phyloP scores from a whole-genome alignment of 2,797 vertebrate genomes.

The Bufotes viridis region DNA sequence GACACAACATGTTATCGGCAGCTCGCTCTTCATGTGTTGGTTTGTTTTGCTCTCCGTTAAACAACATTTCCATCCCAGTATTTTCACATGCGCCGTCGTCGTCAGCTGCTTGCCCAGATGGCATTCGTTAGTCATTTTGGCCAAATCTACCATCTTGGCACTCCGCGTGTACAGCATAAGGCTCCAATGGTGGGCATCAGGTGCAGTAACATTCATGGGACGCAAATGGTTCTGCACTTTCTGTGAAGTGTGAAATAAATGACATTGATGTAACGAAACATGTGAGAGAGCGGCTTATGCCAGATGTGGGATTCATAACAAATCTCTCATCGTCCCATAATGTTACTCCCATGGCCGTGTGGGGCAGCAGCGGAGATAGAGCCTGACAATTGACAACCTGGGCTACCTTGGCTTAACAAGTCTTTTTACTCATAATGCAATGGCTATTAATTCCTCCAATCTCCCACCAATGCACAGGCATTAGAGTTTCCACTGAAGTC shows the following conservation, averaged over 20 bases:
- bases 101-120: slow-evolving; percentile 52
- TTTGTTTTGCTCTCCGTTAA: slow-evolving; percentile 6
- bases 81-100: slow-evolving; percentile 16
- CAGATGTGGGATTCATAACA: neutral
- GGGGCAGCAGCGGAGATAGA: neutral
- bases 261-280: neutral
- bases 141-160: slow-evolving; percentile 40
- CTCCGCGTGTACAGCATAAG: neutral
- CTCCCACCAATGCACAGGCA: too few relatives aligned
- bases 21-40: neutral
- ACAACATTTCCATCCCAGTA: slow-evolving; percentile 27
- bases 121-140: slow-evolving; percentile 3
- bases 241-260: slow-evolving; percentile 24
- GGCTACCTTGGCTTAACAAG: neutral
- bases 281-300: neutral
- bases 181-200: slow-evolving; percentile 42
- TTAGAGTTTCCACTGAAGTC: too few relatives aligned
- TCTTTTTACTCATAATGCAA: too few relatives aligned
- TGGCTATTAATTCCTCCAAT: too few relatives aligned
- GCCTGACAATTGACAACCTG: neutral
- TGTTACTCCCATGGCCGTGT: neutral
- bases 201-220: neutral
- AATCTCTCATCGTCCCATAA: neutral
- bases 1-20: neutral
- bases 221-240: neutral